A percentile compares a stretch with the other conserved stretches of the same genome.
These are phyloP conservation scores for Forbesichthys agassizii DNA, from an alignment of 2,113 vertebrate genomes.

Conservation along the genomic window DNA sequence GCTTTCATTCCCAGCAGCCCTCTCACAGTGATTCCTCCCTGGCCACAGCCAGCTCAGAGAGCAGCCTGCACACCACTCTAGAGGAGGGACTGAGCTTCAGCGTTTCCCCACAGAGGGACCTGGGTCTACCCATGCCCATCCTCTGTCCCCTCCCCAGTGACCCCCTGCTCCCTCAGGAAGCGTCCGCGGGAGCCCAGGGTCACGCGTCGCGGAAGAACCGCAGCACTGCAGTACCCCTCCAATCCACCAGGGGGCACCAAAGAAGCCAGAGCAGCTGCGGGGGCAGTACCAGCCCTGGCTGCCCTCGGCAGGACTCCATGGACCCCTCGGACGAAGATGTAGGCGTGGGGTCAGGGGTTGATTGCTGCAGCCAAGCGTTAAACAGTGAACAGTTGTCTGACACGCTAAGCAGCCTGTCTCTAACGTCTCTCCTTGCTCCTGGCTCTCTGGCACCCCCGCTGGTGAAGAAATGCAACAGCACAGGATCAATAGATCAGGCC, in stretches of 20 bases:
- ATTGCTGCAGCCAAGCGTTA: conserved; percentile 64
- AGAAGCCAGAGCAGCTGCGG: conserved; percentile 88
- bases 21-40: conserved; percentile 83
- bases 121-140: conserved; percentile 66
- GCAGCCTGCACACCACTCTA: conserved; percentile 85
- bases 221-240: conserved; percentile 69
- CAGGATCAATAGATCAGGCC: conserved; percentile 81
- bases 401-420: conserved; percentile 88
- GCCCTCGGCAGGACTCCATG: conserved; percentile 84
- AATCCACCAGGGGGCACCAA: conserved; percentile 82
- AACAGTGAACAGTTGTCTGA: conserved; percentile 85
- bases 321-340: conserved; percentile 86
- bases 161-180: conserved; percentile 15
- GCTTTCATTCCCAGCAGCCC: conserved; percentile 58
- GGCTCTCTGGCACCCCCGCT: conserved; percentile 66
- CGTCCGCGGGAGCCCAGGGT: conserved; percentile 29
- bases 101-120: conserved; percentile 74
- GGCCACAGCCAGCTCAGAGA: conserved; percentile 80
- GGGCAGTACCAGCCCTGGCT: conserved; percentile 81
- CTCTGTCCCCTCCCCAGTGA: conserved; percentile 53
- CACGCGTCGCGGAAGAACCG: conserved; percentile 39
- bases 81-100: conserved; percentile 86
- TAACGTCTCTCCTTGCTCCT: conserved; percentile 84
- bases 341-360: conserved; percentile 66
- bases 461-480: conserved; percentile 89